These are phyloP conservation scores for Alethe castanea DNA, from an alignment of 2,113 vertebrate genomes.

Conservation along the genomic window DNA sequence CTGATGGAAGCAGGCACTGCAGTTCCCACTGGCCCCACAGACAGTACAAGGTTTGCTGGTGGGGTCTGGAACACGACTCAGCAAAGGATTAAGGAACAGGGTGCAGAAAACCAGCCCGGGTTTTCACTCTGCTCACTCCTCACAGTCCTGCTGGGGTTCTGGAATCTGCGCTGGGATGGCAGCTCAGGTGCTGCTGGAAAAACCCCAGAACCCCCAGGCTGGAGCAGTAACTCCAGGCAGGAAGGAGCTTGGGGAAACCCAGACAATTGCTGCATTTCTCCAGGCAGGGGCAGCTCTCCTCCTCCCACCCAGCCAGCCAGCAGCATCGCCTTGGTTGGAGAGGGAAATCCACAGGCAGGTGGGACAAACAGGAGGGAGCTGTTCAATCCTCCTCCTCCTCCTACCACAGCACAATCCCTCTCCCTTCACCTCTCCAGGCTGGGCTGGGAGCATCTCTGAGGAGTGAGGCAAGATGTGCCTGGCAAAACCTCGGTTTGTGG, in stretches of 20 bases:
- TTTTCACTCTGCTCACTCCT: neutral
- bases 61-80: neutral
- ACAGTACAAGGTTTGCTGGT: neutral
- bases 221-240: neutral
- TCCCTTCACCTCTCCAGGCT: neutral
- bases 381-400: neutral
- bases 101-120: neutral
- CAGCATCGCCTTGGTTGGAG: accelerated
- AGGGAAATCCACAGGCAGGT: neutral
- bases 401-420: neutral
- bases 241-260: neutral
- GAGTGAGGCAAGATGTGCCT: accelerated
- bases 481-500: accelerated
- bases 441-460: neutral
- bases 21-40: neutral
- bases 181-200: neutral
- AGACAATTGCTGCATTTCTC: neutral
- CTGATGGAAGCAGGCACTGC: neutral
- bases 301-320: neutral
- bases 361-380: neutral
- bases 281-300: neutral
- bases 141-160: neutral
- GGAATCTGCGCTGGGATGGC: neutral
- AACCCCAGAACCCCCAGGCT: neutral
- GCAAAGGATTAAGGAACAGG: neutral